Conservation (phyloP, 30 jellyfish, hydroid and myxozoan genomes). For the Cassiopea andromeda region DNA sequence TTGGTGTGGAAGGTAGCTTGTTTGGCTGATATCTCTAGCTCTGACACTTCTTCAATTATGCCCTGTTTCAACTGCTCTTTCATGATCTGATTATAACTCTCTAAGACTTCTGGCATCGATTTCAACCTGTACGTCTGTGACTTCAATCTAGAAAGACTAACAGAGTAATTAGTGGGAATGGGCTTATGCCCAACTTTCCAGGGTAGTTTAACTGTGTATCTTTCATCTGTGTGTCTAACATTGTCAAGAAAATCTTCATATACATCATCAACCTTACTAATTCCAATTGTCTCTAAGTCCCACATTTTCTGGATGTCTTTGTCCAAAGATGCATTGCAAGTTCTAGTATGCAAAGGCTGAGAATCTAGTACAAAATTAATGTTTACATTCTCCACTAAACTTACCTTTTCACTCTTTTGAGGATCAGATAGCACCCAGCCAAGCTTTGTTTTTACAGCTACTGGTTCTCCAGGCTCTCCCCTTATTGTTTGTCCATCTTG, state of each 20-base stretch:
- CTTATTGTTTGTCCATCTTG: slow-evolving; percentile 38
- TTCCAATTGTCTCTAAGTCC: slow-evolving; percentile 13
- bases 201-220: too few species aligned
- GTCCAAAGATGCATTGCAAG: not conserved
- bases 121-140: not conserved
- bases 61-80: not conserved
- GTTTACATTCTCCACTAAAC: slow-evolving; percentile 13
- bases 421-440: not conserved
- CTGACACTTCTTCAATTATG: not conserved
- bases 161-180: slow-evolving; percentile 3
- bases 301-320: slow-evolving; percentile 24
- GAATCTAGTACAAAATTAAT: not conserved
- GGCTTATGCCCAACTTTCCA: slow-evolving; percentile 48
- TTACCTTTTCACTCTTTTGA: slow-evolving; percentile 12
- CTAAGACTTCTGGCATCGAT: not conserved
- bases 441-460: slow-evolving; percentile 43
- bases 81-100: not conserved
- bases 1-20: not conserved
- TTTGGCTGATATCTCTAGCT: not conserved
- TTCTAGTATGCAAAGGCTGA: not conserved
- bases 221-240: too few species aligned
- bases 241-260: too few species aligned
- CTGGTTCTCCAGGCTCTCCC: slow-evolving; percentile 60
- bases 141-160: not conserved
- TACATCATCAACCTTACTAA: too few species aligned